Evolutionary conservation across 2,888 invertebrate genomes (phyloP).

Genomic region (Diplazon laetatorius): DNA sequence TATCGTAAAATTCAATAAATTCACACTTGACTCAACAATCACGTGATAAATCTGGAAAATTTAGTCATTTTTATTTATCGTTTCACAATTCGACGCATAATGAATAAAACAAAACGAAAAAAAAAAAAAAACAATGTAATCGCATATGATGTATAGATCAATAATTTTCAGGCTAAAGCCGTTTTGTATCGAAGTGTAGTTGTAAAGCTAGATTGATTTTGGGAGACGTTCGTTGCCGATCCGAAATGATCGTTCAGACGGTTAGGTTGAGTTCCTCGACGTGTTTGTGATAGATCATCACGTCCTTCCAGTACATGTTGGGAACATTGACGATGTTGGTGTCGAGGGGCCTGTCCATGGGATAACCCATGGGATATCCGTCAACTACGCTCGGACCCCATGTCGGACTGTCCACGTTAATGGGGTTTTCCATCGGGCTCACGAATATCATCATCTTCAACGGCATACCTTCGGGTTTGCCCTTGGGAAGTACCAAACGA

Average conservation of each 20-base stretch:
- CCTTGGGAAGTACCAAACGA: conserved; percentile 86
- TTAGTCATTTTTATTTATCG: neutral
- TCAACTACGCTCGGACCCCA: conserved; percentile 75
- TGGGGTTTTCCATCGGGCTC: conserved; percentile 81
- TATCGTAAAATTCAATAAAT: neutral
- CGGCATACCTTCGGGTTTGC: conserved; percentile 86
- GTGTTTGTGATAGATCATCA: conserved; percentile 77
- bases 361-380: conserved; percentile 83
- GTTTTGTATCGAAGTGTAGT: neutral
- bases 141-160: too few species aligned
- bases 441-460: conserved; percentile 86
- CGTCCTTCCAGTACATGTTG: conserved; percentile 74
- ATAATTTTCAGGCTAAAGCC: neutral
- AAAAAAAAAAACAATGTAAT: neutral
- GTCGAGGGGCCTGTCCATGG: conserved; percentile 84
- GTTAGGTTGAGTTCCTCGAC: conserved; percentile 72
- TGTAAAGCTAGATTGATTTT: conserved; percentile 9
- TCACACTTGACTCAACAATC: neutral
- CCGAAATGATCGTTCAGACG: conserved; percentile 44
- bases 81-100: neutral
- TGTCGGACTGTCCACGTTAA: conserved; percentile 76
- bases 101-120: neutral
- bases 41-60: conserved; percentile 1
- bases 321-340: conserved; percentile 65
- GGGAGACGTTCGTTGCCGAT: conserved; percentile 1